Evolutionary conservation across 2,797 vertebrate species (phyloP).

Genomic region (Ctenochaetus hawaiiensis): DNA sequence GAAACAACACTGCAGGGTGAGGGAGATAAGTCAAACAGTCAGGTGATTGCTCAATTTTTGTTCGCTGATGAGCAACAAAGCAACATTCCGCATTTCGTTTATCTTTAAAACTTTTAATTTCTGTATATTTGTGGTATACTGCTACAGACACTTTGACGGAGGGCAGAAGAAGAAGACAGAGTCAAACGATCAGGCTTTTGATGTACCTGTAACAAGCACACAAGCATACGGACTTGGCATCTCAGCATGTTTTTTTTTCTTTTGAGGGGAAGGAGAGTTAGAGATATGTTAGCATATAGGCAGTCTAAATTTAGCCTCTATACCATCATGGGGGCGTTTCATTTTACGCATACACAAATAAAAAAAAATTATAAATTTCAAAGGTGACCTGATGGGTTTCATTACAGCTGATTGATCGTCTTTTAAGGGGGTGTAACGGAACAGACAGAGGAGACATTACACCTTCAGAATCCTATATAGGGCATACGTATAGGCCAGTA

Average conservation of each 20-base stretch:
- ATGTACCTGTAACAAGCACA: conserved; percentile 32
- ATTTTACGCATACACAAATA: conserved; percentile 76
- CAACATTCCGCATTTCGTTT: conserved; percentile 28
- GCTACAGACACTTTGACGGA: background rate
- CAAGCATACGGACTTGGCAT: conserved; percentile 17
- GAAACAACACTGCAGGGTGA: conserved; percentile 30
- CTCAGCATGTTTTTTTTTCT: conserved; percentile 44
- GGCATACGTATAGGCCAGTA: conserved; percentile 45
- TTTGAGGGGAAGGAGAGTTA: conserved; percentile 26
- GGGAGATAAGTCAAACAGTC: conserved; percentile 54
- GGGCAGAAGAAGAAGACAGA: background rate
- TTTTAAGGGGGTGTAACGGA: conserved; percentile 82
- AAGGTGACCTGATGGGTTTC: conserved; percentile 88
- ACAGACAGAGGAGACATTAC: conserved; percentile 79
- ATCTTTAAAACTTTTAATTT: conserved; percentile 45
- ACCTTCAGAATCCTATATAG: conserved; percentile 67
- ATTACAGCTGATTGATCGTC: conserved; percentile 87
- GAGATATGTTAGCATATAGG: conserved; percentile 77
- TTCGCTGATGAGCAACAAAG: conserved; percentile 58
- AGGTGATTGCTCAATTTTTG: conserved; percentile 58
- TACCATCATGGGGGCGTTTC: conserved; percentile 80
- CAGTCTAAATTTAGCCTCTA: conserved; percentile 82
- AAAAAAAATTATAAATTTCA: conserved; percentile 83
- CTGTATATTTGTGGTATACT: background rate
- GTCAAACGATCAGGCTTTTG: conserved; percentile 32